phyloP scores from a whole-genome alignment of 2,888 invertebrate species.

The Drosophila percnosoma region DNA sequence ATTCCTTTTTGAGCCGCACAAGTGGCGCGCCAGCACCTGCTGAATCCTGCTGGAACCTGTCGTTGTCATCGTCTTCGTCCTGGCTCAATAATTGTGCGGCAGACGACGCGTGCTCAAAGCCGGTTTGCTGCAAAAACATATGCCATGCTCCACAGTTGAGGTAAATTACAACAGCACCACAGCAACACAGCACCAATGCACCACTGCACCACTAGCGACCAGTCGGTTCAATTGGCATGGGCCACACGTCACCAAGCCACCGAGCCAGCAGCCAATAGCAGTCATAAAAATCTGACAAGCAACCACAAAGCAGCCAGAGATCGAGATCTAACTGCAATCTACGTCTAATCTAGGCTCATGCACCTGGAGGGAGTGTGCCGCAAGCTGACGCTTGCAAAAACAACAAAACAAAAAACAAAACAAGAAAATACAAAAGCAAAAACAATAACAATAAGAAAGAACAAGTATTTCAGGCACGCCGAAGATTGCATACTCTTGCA shows the following conservation, averaged over 20 bases:
- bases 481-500: not conserved
- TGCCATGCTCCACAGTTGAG: conserved; percentile 57
- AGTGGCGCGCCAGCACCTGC: conserved; percentile 71
- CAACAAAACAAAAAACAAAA: not conserved
- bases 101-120: conserved; percentile 79
- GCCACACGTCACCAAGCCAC: conserved; percentile 69
- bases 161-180: conserved; percentile 68
- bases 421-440: conserved; percentile 10
- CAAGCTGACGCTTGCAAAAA: conserved; percentile 69
- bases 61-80: conserved; percentile 56
- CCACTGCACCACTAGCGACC: conserved; percentile 10
- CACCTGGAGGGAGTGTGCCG: conserved; percentile 70
- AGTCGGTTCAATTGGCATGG: conserved; percentile 65
- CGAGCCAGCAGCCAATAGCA: conserved; percentile 40
- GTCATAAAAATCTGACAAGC: conserved; percentile 71
- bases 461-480: not conserved
- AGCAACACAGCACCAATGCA: not conserved
- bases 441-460: conserved; percentile 3
- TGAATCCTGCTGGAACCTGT: conserved; percentile 79
- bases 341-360: conserved; percentile 67
- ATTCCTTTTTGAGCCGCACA: conserved; percentile 68
- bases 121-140: conserved; percentile 72
- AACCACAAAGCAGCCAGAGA: conserved; percentile 60
- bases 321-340: conserved; percentile 57
- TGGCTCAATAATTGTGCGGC: conserved; percentile 76